These are phyloP conservation scores for Rhabditophanes sp. DNA, from an alignment of 2,888 invertebrate species.

Conservation along the genomic window DNA sequence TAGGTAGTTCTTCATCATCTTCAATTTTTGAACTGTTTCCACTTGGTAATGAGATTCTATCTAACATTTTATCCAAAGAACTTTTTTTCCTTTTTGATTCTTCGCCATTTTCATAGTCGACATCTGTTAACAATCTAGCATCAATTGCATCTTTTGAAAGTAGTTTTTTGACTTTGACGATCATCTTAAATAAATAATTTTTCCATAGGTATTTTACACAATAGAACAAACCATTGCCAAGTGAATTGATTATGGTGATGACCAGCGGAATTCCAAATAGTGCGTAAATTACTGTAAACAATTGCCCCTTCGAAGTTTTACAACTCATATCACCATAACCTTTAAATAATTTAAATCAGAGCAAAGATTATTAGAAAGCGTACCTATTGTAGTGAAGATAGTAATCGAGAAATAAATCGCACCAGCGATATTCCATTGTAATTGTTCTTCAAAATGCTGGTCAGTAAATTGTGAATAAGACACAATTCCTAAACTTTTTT, in stretches of 20 bases:
- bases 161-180: background rate
- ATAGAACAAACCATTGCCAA: conserved; percentile 67
- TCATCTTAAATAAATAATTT: conserved; percentile 7
- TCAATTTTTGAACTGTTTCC: conserved; percentile 1
- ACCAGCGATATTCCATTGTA: conserved; percentile 45
- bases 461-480: no score
- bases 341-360: conserved; percentile 8
- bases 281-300: conserved; percentile 77
- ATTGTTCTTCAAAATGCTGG: no score
- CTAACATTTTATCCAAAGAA: no score
- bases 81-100: no score
- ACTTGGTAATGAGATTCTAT: no score
- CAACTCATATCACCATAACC: conserved; percentile 74
- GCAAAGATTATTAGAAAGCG: conserved; percentile 43
- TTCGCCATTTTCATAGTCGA: conserved; percentile 5
- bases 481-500: no score
- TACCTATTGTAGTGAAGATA: conserved; percentile 49
- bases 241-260: conserved; percentile 76
- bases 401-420: conserved; percentile 47
- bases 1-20: conserved; percentile 8
- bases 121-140: no score
- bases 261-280: conserved; percentile 86
- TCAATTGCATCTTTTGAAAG: no score
- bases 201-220: conserved; percentile 11
- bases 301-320: conserved; percentile 64